Evolutionary conservation across 1,140 invertebrate species (phyloP), one percentile per base, ranked within the genome.

Genomic region (Sipha flava): DNA sequence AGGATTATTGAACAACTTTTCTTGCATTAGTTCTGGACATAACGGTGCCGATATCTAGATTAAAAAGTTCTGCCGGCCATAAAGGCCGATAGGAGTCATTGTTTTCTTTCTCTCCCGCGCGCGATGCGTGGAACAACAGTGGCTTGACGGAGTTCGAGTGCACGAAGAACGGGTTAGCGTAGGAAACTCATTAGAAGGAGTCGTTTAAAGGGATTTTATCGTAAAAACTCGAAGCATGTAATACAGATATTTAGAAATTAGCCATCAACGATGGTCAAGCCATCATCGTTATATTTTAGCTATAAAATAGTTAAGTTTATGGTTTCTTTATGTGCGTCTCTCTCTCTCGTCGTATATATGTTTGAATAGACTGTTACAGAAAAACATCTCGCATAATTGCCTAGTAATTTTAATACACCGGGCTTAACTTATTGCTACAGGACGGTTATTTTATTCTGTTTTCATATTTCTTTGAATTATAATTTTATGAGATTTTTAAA

Each of bases 1-100:
- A 57, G 73, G 73, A 77, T 77, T 77, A 77, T 77, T 26, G 73
- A 43, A 57, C 73, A 77, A 43, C 73, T 77, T 57, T 77, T 59
- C 73, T 77, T 59, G 52, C 52, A 43, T 77, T 59, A 57, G 31
- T 54, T 40, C 49, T 57, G 73, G 73, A 77, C 72, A 54, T 54
- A 75, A 75, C 52, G 73, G 73, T 77, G 73, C 29, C 73, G 73
- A 59, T 77, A 77, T 77, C 73, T 40, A 77, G 73, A 77, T 77
- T 59, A 77, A 77, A 77, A 77, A 77, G 73, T 77, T 57, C 73
- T 59, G 21, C 73, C 34, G 52, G 73, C 34, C 52, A 43, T 57
- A 77, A 77, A 43, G 52, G 49, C 52, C 34, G 47, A 52, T 34
- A 54, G 70, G 70, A 52, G 47, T 31, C 18, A 34, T n/a, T 45